phyloP scores from a whole-genome alignment of 92 coral and sea anemone genomes.

The Zoanthus solanderi region DNA sequence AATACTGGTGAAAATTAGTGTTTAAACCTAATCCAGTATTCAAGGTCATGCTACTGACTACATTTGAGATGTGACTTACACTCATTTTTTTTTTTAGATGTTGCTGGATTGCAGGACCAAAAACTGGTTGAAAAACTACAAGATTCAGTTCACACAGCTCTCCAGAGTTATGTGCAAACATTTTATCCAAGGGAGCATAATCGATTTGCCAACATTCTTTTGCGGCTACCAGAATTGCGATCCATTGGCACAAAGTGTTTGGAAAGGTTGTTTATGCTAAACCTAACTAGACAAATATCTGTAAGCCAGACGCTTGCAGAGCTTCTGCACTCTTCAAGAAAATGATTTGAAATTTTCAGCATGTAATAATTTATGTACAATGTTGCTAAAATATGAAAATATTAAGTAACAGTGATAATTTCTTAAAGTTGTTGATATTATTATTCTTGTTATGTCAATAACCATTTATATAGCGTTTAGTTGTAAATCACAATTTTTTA shows the following conservation, averaged over 20 bases:
- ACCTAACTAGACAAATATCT: conserved; percentile 83
- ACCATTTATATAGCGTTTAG: too few relatives aligned
- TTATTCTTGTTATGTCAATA: too few relatives aligned
- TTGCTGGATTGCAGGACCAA: conserved; percentile 81
- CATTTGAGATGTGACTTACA: not conserved
- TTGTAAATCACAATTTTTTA: too few relatives aligned
- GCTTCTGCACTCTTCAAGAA: conserved; percentile 79
- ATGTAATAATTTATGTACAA: too few relatives aligned
- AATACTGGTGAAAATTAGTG: too few relatives aligned
- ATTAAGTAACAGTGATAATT: too few relatives aligned
- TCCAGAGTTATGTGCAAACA: conserved; percentile 80
- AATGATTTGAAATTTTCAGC: not conserved
- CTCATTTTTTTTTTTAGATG: conserved; percentile 63
- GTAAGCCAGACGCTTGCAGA: conserved; percentile 71
- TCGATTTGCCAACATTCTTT: conserved; percentile 93
- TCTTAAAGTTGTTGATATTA: too few relatives aligned
- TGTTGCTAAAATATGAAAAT: too few relatives aligned
- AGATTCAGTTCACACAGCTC: conserved; percentile 90
- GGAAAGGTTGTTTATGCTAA: conserved; percentile 91
- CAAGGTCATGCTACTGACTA: not conserved
- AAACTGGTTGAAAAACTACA: conserved; percentile 81
- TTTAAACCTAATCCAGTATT: too few relatives aligned
- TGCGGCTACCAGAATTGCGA: conserved; percentile 92
- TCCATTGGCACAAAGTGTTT: conserved; percentile 96
- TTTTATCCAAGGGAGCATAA: conserved; percentile 81